A percentile compares a stretch with the other conserved stretches of the same genome.
phyloP scores from a whole-genome alignment of 1,140 invertebrate species.

The Bursaphelenchus mucronatus region DNA sequence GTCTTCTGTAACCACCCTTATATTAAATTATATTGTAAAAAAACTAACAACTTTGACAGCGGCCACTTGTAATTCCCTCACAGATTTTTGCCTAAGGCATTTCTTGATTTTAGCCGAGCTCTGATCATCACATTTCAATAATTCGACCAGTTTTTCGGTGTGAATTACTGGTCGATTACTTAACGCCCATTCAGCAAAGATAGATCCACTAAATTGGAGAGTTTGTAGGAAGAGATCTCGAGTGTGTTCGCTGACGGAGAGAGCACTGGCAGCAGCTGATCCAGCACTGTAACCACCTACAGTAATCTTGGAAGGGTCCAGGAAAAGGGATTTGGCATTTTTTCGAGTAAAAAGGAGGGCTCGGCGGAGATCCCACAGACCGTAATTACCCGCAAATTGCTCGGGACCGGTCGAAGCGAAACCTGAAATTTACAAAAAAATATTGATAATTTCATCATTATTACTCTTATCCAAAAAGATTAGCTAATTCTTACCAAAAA shows the following conservation, averaged over 20 bases:
- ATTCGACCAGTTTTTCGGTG: constrained; percentile 30
- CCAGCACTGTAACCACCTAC: constrained; percentile 33
- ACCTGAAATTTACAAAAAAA: constrained; percentile 22
- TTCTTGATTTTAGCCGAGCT: constrained; percentile 30
- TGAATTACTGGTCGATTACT: constrained; percentile 20
- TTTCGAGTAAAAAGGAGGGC: constrained; percentile 59
- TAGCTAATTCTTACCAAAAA: constrained; percentile 15
- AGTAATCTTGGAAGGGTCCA: constrained; percentile 60
- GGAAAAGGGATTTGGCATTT: constrained; percentile 66
- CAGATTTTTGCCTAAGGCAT: constrained; percentile 32
- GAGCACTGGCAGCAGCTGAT: constrained; percentile 21
- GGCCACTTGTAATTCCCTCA: constrained; percentile 27
- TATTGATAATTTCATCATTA: too few species aligned
- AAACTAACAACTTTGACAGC: constrained; percentile 29
- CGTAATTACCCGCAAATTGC: constrained; percentile 59
- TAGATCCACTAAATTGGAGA: constrained; percentile 42
- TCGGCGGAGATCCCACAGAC: constrained; percentile 58
- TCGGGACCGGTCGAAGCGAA: constrained; percentile 59
- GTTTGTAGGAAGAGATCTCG: constrained; percentile 37
- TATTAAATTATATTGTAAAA: constrained; percentile 1
- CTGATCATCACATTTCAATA: constrained; percentile 21
- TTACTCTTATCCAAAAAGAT: constrained; percentile 5
- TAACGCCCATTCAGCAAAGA: constrained; percentile 27
- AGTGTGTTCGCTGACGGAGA: constrained; percentile 23
- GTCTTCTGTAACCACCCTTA: too few species aligned